A percentile compares a stretch with the other conserved stretches of the same genome.
Conservation (phyloP, 2,113 vertebrate species). For the Sarotherodon lohbergeri region DNA sequence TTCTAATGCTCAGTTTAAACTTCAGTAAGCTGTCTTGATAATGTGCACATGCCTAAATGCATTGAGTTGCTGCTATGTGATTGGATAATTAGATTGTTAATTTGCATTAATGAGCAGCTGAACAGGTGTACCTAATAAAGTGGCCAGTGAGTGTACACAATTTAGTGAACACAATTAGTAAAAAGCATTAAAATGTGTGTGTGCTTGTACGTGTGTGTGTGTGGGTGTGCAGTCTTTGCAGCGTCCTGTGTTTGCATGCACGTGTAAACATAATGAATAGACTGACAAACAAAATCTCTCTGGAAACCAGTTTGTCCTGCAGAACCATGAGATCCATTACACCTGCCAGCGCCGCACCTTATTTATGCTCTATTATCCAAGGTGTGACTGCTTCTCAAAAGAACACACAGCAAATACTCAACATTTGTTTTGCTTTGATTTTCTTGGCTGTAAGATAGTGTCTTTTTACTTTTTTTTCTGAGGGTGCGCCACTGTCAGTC, state of each 20-base stretch:
- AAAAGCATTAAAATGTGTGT: neutral
- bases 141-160: neutral
- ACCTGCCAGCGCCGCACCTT: slow-evolving; percentile 13
- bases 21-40: neutral
- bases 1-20: neutral
- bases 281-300: neutral
- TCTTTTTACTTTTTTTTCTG: neutral
- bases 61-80: neutral
- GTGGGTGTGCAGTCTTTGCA: neutral
- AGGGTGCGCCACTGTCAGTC: neutral
- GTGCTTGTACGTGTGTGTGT: neutral
- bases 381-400: slow-evolving; percentile 24
- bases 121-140: neutral
- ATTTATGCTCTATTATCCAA: slow-evolving; percentile 7
- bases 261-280: neutral
- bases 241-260: neutral
- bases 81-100: neutral
- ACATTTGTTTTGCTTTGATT: slow-evolving; percentile 38
- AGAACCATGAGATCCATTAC: neutral
- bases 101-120: neutral
- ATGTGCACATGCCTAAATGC: neutral
- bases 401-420: neutral
- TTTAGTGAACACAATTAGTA: neutral
- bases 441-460: neutral
- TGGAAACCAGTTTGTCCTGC: slow-evolving; percentile 45